Evolutionary conservation across 2,888 invertebrate genomes (phyloP).

Genomic region (Drosophila lutescens): DNA sequence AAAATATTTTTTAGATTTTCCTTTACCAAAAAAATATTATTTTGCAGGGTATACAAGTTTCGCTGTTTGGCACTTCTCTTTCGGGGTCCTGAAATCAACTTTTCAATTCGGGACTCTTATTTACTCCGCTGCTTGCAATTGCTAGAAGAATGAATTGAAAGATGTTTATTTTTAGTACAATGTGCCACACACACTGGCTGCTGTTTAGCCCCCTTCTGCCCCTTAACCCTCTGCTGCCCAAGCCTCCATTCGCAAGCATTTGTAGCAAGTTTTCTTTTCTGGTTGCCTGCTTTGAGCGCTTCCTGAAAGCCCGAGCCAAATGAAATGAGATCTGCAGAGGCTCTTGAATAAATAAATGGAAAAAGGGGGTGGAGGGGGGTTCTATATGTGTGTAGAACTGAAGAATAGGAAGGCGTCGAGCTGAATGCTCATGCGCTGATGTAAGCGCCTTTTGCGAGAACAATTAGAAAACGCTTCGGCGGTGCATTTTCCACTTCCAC

Average conservation of each 20-base stretch:
- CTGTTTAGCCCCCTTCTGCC: constrained; percentile 7
- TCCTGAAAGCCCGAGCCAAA: constrained; percentile 62
- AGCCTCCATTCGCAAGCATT: constrained; percentile 9
- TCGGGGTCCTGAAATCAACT: constrained; percentile 22
- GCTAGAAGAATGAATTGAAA: constrained; percentile 39
- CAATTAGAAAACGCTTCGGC: constrained; percentile 35
- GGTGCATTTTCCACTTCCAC: constrained; percentile 18
- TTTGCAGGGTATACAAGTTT: constrained; percentile 11
- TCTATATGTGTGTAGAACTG: constrained; percentile 18
- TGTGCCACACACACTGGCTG: constrained; percentile 33
- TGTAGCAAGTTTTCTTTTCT: constrained; percentile 67
- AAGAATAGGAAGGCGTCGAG: constrained; percentile 40
- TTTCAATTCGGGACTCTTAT: constrained; percentile 42
- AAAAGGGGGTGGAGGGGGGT: neutral
- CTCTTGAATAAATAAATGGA: constrained; percentile 67
- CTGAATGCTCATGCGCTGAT: constrained; percentile 78
- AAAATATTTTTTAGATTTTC: no score
- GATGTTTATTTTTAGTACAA: constrained; percentile 73
- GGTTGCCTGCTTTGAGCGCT: constrained; percentile 72
- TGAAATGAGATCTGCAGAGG: constrained; percentile 66
- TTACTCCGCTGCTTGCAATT: constrained; percentile 33
- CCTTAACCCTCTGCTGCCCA: neutral
- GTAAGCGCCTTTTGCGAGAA: constrained; percentile 55
- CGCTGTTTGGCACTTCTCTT: neutral
- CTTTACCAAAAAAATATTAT: neutral